Base-by-base conservation (phyloP, 1,140 invertebrate species). In the Mycetomoellerius zeteki region DNA sequence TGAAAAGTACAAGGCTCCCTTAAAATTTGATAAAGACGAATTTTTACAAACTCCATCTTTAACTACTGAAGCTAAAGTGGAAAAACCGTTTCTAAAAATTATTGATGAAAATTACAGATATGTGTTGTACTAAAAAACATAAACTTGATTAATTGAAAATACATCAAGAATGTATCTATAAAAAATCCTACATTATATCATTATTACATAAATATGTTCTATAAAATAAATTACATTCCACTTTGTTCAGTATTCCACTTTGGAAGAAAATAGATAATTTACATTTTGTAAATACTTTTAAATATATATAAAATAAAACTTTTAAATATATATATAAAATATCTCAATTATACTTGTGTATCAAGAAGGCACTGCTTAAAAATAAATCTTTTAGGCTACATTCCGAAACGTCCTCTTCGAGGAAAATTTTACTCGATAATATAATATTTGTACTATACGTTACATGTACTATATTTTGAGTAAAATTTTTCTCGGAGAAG, bases 31-130 rank as follows among this genome's bases (percentile, higher is more conserved):
- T 1, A 67, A 64, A 62, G 71, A 77, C 0, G 56, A 21, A 30
- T 8, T 54, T 72, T 62, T 75, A 6, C 1, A 2, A 24, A 52
- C 4, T 52, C 7, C 67, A 50, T 12, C 21, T 12, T 47, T 64
- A 50, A n/a, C 19, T 10, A 8, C 3, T 24, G 2, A 52, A 19
- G 2, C n/a, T 19, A 86, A 73, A 47, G 76, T 86, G 10, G 7
- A 89, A 50, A 43, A 21, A 50, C 65, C 86, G 0, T 62, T 77
- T 8, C 71, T 90, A 75, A 92, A 86, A 80, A 92, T 92, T 58
- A 75, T 92, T 8, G 92, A 93, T 69, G 60, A 86, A 21, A 92
- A 85, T 90, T 30, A n/a, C 2, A 30, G 82, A 88, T 37, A 73
- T 76, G 3, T 93, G 90, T 81, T 91, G 89, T 24, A 16, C 47